Conservation (phyloP, 2,888 invertebrate genomes). For the Elgonia sp. region DNA sequence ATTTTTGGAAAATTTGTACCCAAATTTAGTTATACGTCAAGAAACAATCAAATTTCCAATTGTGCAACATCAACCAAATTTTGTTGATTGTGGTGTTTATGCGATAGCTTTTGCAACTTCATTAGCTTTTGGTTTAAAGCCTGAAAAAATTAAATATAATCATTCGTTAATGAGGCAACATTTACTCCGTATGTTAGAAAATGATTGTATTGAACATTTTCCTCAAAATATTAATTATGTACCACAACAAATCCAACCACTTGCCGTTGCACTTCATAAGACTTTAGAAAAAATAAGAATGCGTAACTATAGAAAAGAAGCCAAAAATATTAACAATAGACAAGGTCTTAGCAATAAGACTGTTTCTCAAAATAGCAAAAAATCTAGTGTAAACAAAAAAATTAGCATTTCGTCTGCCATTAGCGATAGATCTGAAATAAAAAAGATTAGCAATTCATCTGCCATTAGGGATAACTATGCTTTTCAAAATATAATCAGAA, state of each 20-base stretch:
- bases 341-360: no score
- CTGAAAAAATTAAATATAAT: conserved; percentile 8
- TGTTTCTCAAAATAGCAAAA: no score
- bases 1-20: conserved; percentile 8
- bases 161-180: conserved; percentile 7
- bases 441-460: no score
- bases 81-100: conserved; percentile 20
- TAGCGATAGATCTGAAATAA: no score
- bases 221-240: conserved; percentile 10
- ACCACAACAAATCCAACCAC: neutral
- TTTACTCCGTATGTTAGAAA: conserved; percentile 16
- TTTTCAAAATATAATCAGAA: no score
- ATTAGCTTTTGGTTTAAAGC: conserved; percentile 38
- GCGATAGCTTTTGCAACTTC: conserved; percentile 39
- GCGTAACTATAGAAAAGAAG: neutral
- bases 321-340: no score
- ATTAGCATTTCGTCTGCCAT: no score
- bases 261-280: conserved; percentile 12
- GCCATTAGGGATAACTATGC: no score
- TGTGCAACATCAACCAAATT: conserved; percentile 42
- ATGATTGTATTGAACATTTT: conserved; percentile 22
- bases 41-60: conserved; percentile 20
- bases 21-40: neutral
- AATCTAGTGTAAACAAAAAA: no score
- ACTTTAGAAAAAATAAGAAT: conserved; percentile 7